Base-by-base conservation (phyloP, 2,888 invertebrate species). In the Drosophila yooni region DNA sequence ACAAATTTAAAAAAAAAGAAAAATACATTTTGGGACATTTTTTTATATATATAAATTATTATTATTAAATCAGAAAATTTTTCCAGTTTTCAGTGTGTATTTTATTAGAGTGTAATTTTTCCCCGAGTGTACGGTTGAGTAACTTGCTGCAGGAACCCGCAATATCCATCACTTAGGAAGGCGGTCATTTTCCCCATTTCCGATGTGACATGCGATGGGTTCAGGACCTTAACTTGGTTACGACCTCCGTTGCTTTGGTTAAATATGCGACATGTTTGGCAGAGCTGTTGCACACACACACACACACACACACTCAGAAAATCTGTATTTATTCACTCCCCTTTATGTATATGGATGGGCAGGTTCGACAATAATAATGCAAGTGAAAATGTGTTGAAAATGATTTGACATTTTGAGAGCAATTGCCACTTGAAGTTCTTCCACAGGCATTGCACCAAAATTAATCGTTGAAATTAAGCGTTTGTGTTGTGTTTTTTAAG, bases 381-480 rank as follows among this genome's bases (percentile, higher is more conserved):
- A 57, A 36, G 27, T 43, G 27, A 53, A 53, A 50, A 50, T n/a
- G 54, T 46, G 7, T 33, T 34, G 6, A 50, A 40, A 1, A 40
- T 40, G 13, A 36, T 53, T 67, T 50, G 67, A 57, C 74, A 54
- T 61, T 52, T 64, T 61, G 15, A 57, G 53, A 53, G 54, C 58
- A 57, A 21, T 68, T 78, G 79, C 48, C 21, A 18, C 25, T 25
- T 53, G 15, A 21, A 65, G 51, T 31, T 36, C 46, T 48, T 54
- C 34, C 50, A 58, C n/a, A 50, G 50, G 31, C 50, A 69, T 25
- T 69, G 70, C 69, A 29, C 63, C 34, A 36, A 59, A 56, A 56
- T 36, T 15, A 27, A 21, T 46, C 13, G 21, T 21, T 25, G 13
- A 46, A 46, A 46, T 25, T 2, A 8, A 25, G 4, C 25, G 25